Evolutionary conservation across 2,113 vertebrate genomes (phyloP).

Genomic region (Pollachius pollachius): DNA sequence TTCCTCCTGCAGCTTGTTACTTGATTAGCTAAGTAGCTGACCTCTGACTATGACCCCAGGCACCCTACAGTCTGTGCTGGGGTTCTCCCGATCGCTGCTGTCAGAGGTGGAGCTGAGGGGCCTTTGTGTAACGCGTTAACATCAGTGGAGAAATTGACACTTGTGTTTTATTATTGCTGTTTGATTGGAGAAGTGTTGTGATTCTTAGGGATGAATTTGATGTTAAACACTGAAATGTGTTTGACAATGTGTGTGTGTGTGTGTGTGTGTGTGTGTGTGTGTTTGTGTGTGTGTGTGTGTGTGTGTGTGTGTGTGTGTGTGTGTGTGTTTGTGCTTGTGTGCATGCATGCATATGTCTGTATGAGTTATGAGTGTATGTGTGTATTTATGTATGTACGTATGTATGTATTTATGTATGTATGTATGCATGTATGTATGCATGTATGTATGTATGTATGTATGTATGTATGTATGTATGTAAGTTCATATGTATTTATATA

Average conservation of each 20-base stretch:
- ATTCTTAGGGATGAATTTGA: neutral
- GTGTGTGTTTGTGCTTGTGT: too few species aligned
- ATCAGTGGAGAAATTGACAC: neutral
- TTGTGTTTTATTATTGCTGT: slow-evolving; percentile 5
- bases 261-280: neutral
- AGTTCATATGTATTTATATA: too few species aligned
- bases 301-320: neutral
- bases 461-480: too few species aligned
- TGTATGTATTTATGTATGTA: too few species aligned
- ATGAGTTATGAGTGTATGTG: too few species aligned
- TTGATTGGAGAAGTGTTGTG: neutral
- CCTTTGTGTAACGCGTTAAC: slow-evolving; percentile 9
- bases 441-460: too few species aligned
- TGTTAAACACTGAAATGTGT: slow-evolving; percentile 8
- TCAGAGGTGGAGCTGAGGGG: slow-evolving; percentile 13
- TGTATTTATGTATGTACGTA: too few species aligned
- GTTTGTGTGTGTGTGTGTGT: neutral
- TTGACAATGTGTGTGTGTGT: neutral
- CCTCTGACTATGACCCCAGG: slow-evolving; percentile 44
- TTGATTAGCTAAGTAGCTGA: slow-evolving; percentile 78
- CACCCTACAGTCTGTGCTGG: slow-evolving; percentile 26
- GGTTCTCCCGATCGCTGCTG: slow-evolving; percentile 20
- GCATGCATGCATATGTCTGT: too few species aligned
- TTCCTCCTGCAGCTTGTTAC: slow-evolving; percentile 79
- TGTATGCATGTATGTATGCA: too few species aligned